Conservation (phyloP, 2,888 invertebrate species). For the Phyto melanocephala region DNA sequence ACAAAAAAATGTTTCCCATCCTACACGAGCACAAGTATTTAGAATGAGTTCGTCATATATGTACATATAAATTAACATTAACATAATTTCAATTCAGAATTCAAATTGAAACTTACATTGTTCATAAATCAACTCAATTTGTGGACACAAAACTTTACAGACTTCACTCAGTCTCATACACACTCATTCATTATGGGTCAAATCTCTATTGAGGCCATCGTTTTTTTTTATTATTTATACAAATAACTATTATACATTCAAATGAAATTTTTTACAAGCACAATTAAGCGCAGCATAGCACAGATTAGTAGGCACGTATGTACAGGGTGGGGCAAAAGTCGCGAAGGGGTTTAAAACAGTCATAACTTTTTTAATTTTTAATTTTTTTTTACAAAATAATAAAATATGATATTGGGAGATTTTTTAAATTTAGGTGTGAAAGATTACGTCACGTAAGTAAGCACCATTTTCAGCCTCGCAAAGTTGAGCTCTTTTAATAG, state of each 20-base stretch:
- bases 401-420: too few species aligned
- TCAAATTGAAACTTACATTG: slow-evolving; percentile 25
- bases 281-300: neutral
- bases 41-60: neutral
- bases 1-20: slow-evolving; percentile 1
- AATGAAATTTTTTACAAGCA: slow-evolving; percentile 36
- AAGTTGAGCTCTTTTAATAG: too few species aligned
- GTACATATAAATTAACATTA: neutral
- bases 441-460: too few species aligned
- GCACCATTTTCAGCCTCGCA: too few species aligned
- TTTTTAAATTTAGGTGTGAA: too few species aligned
- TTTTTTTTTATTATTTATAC: slow-evolving; percentile 1
- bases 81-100: slow-evolving; percentile 25
- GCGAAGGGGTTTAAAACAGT: too few species aligned
- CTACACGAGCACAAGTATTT: neutral
- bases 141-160: slow-evolving; percentile 26
- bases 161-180: slow-evolving; percentile 26
- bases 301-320: neutral
- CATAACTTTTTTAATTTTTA: too few species aligned
- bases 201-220: slow-evolving; percentile 50
- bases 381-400: too few species aligned
- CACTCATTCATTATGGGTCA: slow-evolving; percentile 56
- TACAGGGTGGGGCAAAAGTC: too few species aligned
- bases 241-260: neutral
- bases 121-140: slow-evolving; percentile 29